Evolutionary conservation across 2,888 invertebrate species (phyloP), one percentile per base, ranked within the genome.

Genomic region (Belgica antarctica): DNA sequence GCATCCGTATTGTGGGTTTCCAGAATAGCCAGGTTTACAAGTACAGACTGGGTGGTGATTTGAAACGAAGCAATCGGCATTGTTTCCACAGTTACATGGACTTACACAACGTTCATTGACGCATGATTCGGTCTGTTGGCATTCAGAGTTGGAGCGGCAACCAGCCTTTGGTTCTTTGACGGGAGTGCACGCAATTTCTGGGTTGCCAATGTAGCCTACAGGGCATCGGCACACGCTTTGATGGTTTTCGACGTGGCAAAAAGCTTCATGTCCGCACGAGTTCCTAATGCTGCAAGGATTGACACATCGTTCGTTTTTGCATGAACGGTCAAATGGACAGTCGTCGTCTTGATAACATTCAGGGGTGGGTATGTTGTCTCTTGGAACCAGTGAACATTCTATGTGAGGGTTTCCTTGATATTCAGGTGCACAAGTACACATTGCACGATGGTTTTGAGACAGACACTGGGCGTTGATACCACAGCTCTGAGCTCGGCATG

Each of bases 11-110:
- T 90, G 91, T 19, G 93, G 91, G 79, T 92, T 92, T 76, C 94
- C 94, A 46, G 91, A 90, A 78, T 86, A 93, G 63, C 92, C 92
- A 36, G 87, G 84, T 75, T 85, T 84, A 77, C 94, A 95, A 75
- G 84, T 87, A 77, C 94, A 95, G 15, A 90, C 87, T 15, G 94
- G 92, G 79, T 92, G 90, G 77, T 95, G 94, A 78, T 90, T 87
- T 68, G 86, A 82, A 10, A 94, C 91, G 71, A 83, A 83, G 77
- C 95, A 95, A 74, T 91, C 89, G 3, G 94, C 88, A 76, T 92
- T 87, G 1, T 86, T 82, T 62, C 94, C 94, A 75, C 93, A 93
- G 75, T 89, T 89, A 77, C 94, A 94, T 1, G 94, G 94, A 76
- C 87, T 89, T 8, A 89, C 86, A 76, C 94, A 94, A 19, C 85